Evolutionary conservation across 2,113 vertebrate species (phyloP), one percentile per base, ranked within the genome.

Genomic region (Tachysurus fulvidraco): DNA sequence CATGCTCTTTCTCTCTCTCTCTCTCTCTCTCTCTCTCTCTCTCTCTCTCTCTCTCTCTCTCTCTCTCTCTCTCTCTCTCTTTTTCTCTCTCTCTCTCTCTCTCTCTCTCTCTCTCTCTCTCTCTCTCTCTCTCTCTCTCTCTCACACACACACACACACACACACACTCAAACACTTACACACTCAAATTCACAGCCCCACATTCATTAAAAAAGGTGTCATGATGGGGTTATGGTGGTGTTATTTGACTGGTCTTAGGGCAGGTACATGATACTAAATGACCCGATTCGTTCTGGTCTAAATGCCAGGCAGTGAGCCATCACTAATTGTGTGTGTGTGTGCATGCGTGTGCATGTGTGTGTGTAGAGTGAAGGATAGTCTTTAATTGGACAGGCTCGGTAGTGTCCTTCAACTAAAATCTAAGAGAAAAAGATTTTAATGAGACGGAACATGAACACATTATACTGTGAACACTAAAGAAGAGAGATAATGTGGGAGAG

Each of bases 391-490:
- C 71, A 87, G 71, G 73, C 77, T 78, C 73, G 44, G 50, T 59
- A 55, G 81, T 83, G 69, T 65, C 81, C 73, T 83, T 83, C 86
- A 87, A 78, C 25, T 81, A 73, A 67, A 86, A 73, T 78, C 19
- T 71, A 7, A 46, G 28, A 83, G 81, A 30, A 81, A 83, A 71
- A 64, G 77, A 55, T 81, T 87, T 89, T 87, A 73, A 87, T 83
- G 74, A 86, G 85, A 87, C 86, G 83, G 86, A 87, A 87, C 86
- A 87, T 83, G 86, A 83, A 83, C 65, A 69, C 46, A 65, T 85
- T 65, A 74, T 54, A 81, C 67, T 71, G 60, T n/a, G 6, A 62
- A 50, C 30, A 25, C 59, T 67, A 44, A 46, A 55, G 54, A 30
- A 62, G 19, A 64, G 36, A 67, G 59, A n/a, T 46, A 46, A 60